Conservation (phyloP, 2,888 invertebrate genomes). For the Perizoma flavofasciatum region DNA sequence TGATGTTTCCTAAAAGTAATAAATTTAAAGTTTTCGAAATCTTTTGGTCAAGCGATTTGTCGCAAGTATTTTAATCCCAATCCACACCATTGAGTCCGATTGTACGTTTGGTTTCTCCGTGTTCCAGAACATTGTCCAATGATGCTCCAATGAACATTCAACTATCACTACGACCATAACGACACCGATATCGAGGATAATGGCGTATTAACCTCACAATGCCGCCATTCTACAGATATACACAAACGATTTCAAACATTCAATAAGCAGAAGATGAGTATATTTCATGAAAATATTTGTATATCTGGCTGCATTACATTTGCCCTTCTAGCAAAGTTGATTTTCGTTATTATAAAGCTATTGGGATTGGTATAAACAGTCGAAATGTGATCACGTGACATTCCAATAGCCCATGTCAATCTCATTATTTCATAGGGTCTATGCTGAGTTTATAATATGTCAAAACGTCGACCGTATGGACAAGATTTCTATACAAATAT, state of each 20-base stretch:
- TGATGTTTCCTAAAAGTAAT: too few relatives aligned
- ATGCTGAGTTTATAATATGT: too few relatives aligned
- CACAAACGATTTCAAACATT: constrained; percentile 13
- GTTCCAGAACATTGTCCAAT: constrained; percentile 28
- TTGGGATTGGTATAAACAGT: too few relatives aligned
- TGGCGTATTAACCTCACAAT: constrained; percentile 30
- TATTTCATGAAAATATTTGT: not conserved
- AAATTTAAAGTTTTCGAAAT: not conserved
- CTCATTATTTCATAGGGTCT: too few relatives aligned
- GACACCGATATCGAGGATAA: constrained; percentile 29
- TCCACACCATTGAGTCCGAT: constrained; percentile 26
- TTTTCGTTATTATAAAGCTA: too few relatives aligned
- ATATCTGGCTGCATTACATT: too few relatives aligned
- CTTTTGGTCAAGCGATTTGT: constrained; percentile 13
- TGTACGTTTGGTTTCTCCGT: constrained; percentile 18
- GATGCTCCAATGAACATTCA: constrained; percentile 25
- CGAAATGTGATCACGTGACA: too few relatives aligned
- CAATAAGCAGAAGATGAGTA: not conserved
- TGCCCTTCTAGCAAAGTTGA: too few relatives aligned
- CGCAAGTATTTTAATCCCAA: constrained; percentile 16
- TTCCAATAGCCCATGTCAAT: too few relatives aligned
- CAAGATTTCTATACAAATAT: too few relatives aligned
- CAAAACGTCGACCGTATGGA: too few relatives aligned
- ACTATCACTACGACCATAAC: constrained; percentile 26
- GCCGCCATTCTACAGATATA: constrained; percentile 24